Base-by-base conservation (phyloP, 2,797 vertebrate genomes). In the Scolopax rusticola region DNA sequence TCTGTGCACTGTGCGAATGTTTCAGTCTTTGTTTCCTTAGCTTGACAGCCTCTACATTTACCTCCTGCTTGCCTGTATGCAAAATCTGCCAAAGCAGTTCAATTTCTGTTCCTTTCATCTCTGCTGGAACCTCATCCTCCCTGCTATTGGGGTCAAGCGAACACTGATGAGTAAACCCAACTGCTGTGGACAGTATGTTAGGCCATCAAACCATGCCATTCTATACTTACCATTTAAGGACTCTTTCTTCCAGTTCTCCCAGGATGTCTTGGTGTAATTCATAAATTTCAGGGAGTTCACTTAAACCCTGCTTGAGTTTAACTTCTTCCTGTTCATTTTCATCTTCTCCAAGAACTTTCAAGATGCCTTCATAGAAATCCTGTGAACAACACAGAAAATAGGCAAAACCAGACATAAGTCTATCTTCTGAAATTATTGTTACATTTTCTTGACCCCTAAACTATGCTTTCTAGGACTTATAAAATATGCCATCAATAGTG, bases 141-240 rank as follows among this genome's bases (percentile, higher is more conserved):
- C 50, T 68, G 50, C 21, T 51, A 32, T 11, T 20, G 19, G 19
- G 27, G 13, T 86, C 38, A 86, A 61, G 65, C 73, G 51, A 84
- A 40, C 43, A 54, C 47, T 21, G 40, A 30, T 0, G 3, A 65
- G 54, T 73, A 84, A 59, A 91, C 45, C 54, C 32, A 41, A 12
- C 17, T 65, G 40, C 77, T 48, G 18, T 38, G 28, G 33, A 85
- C 25, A 12, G n/a, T 80, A 47, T 68, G 25, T 78, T 80, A 82
- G 47, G 51, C 53, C 50, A 68, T 40, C 53, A 76, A 86, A 59
- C 36, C 20, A 20, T 14, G 50, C 50, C 40, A 6, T 96, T 87
- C n/a, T 90, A 98, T 96, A 99, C 99, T 98, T 97, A 99, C 99
- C 99, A 99, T 83, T 98, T 96, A 77, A 97, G 95, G 78, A 99